Evolutionary conservation across 53 echinoderm and acorn worm species (phyloP).

Genomic region (Holothuria scabra): DNA sequence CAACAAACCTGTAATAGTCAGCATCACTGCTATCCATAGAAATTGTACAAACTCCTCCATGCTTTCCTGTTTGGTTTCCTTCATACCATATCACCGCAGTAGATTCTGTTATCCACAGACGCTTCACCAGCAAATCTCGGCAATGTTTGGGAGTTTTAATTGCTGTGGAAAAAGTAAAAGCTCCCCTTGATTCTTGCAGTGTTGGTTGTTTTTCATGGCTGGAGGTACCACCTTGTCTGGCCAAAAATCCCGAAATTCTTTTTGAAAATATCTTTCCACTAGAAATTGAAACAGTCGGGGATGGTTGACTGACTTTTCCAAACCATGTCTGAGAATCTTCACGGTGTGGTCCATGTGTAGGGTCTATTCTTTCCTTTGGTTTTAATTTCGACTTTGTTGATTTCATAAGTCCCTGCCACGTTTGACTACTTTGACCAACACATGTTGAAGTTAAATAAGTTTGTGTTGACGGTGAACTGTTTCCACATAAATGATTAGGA

Average conservation of each 20-base stretch:
- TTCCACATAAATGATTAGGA: constrained; percentile 56
- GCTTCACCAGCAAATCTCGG: constrained; percentile 57
- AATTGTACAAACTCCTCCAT: constrained; percentile 73
- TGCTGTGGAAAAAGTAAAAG: constrained; percentile 42
- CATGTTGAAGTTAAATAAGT: background rate
- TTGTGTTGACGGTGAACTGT: background rate
- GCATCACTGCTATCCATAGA: constrained; percentile 57
- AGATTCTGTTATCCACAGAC: constrained; percentile 46
- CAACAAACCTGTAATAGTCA: constrained; percentile 66
- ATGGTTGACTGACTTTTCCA: background rate
- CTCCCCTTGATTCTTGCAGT: background rate
- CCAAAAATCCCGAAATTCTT: constrained; percentile 11
- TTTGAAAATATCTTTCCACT: background rate
- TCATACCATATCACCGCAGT: constrained; percentile 77
- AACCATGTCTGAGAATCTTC: constrained; percentile 34
- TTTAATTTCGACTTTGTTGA: background rate
- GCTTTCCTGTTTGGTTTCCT: constrained; percentile 14
- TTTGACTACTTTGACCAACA: constrained; percentile 13
- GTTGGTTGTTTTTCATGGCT: no score
- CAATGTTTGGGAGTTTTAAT: constrained; percentile 67
- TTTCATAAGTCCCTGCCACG: constrained; percentile 38
- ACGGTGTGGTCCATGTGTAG: constrained; percentile 66
- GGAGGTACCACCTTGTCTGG: background rate
- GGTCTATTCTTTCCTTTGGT: background rate
- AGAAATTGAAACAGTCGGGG: background rate